phyloP scores from a whole-genome alignment of 2,888 invertebrate genomes.

The Priocnemis perturbator region DNA sequence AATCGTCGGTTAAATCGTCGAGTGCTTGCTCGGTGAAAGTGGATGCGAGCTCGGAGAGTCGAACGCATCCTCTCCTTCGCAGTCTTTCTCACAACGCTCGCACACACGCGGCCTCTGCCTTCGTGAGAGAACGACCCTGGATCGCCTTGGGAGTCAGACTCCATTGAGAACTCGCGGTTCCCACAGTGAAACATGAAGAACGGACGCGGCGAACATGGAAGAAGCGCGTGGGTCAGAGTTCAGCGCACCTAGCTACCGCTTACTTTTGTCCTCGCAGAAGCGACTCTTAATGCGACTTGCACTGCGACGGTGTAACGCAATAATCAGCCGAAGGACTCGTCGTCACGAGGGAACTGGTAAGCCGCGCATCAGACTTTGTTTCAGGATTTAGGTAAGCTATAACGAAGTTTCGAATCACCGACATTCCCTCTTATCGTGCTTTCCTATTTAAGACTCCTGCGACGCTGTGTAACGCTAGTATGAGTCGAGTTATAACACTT shows the following conservation, averaged over 20 bases:
- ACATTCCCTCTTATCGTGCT: no score
- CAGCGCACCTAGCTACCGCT: slow-evolving; percentile 38
- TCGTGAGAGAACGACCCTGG: slow-evolving; percentile 57
- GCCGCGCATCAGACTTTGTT: no score
- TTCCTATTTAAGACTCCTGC: no score
- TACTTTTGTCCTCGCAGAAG: slow-evolving; percentile 1
- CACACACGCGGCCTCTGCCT: slow-evolving; percentile 13
- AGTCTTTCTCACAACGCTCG: neutral
- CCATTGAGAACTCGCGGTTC: slow-evolving; percentile 45
- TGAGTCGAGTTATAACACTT: no score
- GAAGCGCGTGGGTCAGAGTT: slow-evolving; percentile 36
- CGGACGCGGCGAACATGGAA: slow-evolving; percentile 17
- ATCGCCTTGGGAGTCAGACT: slow-evolving; percentile 44
- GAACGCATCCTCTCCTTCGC: no score
- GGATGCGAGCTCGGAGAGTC: slow-evolving; percentile 4
- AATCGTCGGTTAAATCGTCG: no score
- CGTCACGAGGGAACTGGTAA: no score
- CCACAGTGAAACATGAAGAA: slow-evolving; percentile 34
- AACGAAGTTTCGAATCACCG: no score
- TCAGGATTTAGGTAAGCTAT: no score
- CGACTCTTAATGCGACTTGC: neutral
- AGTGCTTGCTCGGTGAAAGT: neutral
- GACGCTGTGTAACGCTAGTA: no score
- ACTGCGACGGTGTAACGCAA: no score
- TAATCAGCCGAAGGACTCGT: no score